Conservation (phyloP, 2,888 invertebrate genomes). For the Subacronicta megacephala region DNA sequence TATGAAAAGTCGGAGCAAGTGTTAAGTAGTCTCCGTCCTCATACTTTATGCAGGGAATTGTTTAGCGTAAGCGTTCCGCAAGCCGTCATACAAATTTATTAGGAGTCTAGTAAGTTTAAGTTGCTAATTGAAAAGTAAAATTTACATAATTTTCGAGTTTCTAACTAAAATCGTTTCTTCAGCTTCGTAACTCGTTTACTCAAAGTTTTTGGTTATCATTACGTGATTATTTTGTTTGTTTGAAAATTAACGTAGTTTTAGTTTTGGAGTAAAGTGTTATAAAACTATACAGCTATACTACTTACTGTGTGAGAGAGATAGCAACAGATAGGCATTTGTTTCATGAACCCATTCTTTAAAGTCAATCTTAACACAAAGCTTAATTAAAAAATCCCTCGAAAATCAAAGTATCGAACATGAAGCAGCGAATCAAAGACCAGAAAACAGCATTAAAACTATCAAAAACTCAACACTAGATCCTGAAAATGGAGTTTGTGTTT, state of each 20-base stretch:
- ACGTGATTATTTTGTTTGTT: slow-evolving; percentile 13
- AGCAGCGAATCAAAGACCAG: too few species aligned
- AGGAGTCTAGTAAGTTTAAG: slow-evolving; percentile 14
- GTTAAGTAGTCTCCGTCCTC: slow-evolving; percentile 30
- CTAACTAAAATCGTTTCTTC: slow-evolving; percentile 17
- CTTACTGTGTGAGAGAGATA: too few species aligned
- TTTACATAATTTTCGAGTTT: slow-evolving; percentile 27
- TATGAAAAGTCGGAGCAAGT: slow-evolving; percentile 26
- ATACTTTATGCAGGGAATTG: slow-evolving; percentile 38
- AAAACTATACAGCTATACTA: too few species aligned
- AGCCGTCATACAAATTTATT: slow-evolving; percentile 30
- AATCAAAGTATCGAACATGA: too few species aligned
- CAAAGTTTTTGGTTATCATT: slow-evolving; percentile 11
- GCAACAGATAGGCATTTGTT: too few species aligned
- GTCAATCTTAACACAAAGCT: too few species aligned
- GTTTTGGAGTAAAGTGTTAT: slow-evolving; percentile 9
- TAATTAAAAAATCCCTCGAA: too few species aligned
- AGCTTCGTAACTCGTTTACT: slow-evolving; percentile 8
- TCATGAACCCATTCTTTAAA: too few species aligned
- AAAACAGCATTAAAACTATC: not conserved
- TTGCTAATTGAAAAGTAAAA: slow-evolving; percentile 40
- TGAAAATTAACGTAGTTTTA: not conserved
- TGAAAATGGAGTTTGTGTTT: slow-evolving; percentile 42
- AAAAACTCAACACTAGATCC: slow-evolving; percentile 11
- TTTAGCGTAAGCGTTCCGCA: slow-evolving; percentile 18